Evolutionary conservation across 2,797 vertebrate genomes (phyloP), one percentile per base, ranked within the genome.

Genomic region (Thripadectes ignobilis): DNA sequence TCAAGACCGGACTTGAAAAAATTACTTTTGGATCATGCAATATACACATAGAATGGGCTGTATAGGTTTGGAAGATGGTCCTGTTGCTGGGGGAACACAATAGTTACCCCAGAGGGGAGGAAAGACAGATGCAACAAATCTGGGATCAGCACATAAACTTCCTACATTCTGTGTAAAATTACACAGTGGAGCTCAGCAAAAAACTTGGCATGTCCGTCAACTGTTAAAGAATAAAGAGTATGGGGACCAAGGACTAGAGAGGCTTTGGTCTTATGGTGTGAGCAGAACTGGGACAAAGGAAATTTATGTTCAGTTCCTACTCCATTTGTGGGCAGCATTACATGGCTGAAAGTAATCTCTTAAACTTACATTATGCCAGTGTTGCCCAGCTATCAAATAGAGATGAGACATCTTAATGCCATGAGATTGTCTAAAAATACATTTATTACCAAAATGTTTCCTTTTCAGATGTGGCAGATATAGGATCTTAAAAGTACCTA

Each of bases 381-480:
- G 32, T 51, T 87, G 59, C 48, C 34, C 65, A 45, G 30, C 15
- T 83, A 59, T 85, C 17, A 45, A 43, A 57, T 6, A 92, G 26
- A 49, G 21, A 36, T 16, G 4, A 32, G 22, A 49, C 14, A 38
- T 48, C 21, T 62, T 34, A 85, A 41, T 52, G 7, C 1, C 49
- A 41, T 39, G 49, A 78, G 29, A 51, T 48, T 78, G 52, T 85
- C n/a, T 81, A 73, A 79, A 93, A 91, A 39, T 38, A 43, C 61
- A 48, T 55, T 54, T 55, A 48, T 65, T 77, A 32, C 39, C 71
- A 51, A 88, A 85, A 52, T 55, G 14, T 72, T 43, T 9, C 5
- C 12, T 49, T 87, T 93, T 69, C n/a, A 75, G 41, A 63, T 43
- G 38, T 65, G 51, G 12, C 12, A 65, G 29, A 43, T 67, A 30